Percentiles rank a stretch among this genome's conserved stretches.
Evolutionary conservation across 23 tunicate species (phyloP).

Genomic region (Oikopleura dioica): DNA sequence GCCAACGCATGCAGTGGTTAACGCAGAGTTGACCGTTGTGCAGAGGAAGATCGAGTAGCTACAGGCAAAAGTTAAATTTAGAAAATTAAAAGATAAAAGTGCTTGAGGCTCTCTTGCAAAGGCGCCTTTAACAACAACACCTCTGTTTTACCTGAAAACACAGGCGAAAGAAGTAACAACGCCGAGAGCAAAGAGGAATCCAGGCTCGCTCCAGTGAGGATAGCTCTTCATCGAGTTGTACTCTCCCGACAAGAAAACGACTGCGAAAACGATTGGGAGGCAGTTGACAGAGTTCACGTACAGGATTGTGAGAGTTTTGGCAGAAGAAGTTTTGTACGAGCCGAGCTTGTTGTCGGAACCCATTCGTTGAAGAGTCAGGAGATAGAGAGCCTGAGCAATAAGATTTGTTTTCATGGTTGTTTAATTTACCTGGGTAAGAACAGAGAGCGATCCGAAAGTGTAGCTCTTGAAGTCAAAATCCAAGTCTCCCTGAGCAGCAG

Average conservation of each 20-base stretch:
- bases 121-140: neutral
- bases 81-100: neutral
- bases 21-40: conserved; percentile 76
- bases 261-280: conserved; percentile 23
- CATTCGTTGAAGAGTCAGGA: conserved; percentile 28
- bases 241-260: conserved; percentile 16
- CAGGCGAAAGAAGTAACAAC: conserved; percentile 29
- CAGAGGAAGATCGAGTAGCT: conserved; percentile 92
- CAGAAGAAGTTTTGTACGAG: neutral
- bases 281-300: conserved; percentile 55
- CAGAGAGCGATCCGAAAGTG: conserved; percentile 25
- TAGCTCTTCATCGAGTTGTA: neutral
- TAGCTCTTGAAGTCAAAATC: conserved; percentile 35
- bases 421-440: neutral
- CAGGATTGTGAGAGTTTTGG: conserved; percentile 18
- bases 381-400: conserved; percentile 35
- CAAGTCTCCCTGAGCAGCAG: conserved; percentile 47
- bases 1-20: conserved; percentile 65
- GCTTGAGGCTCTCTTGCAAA: neutral
- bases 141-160: conserved; percentile 13
- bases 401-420: neutral
- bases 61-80: neutral
- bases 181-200: conserved; percentile 20
- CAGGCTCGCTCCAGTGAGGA: conserved; percentile 17
- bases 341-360: conserved; percentile 27